phyloP scores from a whole-genome alignment of 2,113 vertebrate genomes.

The Nestor notabilis region DNA sequence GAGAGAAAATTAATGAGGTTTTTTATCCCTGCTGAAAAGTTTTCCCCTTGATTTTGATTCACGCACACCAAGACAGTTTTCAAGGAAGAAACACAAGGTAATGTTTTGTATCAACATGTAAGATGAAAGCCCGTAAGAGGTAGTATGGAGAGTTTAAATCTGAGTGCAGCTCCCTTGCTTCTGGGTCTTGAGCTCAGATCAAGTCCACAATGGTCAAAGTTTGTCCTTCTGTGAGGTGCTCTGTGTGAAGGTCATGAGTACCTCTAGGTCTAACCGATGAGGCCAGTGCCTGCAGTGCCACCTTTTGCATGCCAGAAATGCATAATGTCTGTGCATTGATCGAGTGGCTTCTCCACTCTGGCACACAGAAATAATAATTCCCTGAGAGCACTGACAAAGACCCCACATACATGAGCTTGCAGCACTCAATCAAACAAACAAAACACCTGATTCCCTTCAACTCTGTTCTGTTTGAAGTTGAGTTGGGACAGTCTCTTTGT shows the following conservation, averaged over 20 bases:
- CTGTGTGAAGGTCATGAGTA: background rate
- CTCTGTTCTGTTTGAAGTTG: background rate
- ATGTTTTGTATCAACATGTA: background rate
- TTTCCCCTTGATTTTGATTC: background rate
- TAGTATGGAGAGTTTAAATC: background rate
- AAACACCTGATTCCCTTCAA: accelerated
- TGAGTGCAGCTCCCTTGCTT: background rate
- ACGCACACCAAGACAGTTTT: background rate
- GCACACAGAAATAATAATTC: background rate
- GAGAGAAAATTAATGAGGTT: background rate
- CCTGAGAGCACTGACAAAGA: background rate
- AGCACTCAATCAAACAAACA: accelerated
- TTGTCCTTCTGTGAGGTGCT: background rate
- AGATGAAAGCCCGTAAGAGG: background rate
- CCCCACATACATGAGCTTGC: background rate
- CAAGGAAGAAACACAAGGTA: background rate
- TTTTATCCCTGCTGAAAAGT: background rate
- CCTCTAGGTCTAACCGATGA: background rate
- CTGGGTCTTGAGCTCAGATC: background rate
- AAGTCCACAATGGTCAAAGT: background rate
- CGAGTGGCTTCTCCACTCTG: background rate
- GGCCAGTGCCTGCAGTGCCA: background rate
- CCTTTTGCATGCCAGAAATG: background rate
- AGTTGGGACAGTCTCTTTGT: background rate
- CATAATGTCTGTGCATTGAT: background rate